phyloP scores from a whole-genome alignment of 92 coral and sea anemone genomes.

The Parazoanthus atlanticus region DNA sequence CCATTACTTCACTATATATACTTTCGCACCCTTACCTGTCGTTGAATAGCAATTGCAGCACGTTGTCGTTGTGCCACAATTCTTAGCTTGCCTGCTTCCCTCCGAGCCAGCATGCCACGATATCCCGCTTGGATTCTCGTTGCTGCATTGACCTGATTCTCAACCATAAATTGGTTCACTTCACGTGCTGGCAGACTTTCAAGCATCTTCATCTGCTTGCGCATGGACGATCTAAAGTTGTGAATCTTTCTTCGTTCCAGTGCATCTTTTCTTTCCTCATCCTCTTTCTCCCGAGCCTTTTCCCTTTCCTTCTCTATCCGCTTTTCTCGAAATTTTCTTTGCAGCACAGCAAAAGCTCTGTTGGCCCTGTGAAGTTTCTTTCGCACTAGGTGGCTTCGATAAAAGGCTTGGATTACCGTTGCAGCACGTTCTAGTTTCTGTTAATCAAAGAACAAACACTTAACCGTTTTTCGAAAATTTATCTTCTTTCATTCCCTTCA shows the following conservation, averaged over 20 bases:
- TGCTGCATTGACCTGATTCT: slow-evolving; percentile 89
- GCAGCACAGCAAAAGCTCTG: slow-evolving; percentile 77
- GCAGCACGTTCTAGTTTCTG: slow-evolving; percentile 90
- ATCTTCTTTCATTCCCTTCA: no score
- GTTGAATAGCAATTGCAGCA: slow-evolving; percentile 85
- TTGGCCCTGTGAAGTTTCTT: slow-evolving; percentile 63
- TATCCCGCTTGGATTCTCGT: slow-evolving; percentile 91
- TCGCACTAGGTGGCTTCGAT: slow-evolving; percentile 82
- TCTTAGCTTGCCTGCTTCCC: slow-evolving; percentile 40
- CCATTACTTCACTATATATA: no score
- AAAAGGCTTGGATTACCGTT: slow-evolving; percentile 84
- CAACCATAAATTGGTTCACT: slow-evolving; percentile 80
- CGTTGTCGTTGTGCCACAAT: slow-evolving; percentile 52
- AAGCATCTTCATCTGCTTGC: slow-evolving; percentile 84
- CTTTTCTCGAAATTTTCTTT: slow-evolving; percentile 75
- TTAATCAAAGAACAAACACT: not conserved
- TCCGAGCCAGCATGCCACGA: slow-evolving; percentile 82
- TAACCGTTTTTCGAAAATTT: no score
- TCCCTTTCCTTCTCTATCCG: slow-evolving; percentile 60
- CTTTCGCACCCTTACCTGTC: slow-evolving; percentile 65
- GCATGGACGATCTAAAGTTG: slow-evolving; percentile 84
- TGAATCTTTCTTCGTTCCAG: slow-evolving; percentile 75
- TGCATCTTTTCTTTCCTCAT: slow-evolving; percentile 58
- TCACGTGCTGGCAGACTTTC: slow-evolving; percentile 93
- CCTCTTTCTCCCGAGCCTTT: slow-evolving; percentile 62